Conservation (phyloP, 35 echinoderm and acorn worm genomes). For the Chiridota heheva region DNA sequence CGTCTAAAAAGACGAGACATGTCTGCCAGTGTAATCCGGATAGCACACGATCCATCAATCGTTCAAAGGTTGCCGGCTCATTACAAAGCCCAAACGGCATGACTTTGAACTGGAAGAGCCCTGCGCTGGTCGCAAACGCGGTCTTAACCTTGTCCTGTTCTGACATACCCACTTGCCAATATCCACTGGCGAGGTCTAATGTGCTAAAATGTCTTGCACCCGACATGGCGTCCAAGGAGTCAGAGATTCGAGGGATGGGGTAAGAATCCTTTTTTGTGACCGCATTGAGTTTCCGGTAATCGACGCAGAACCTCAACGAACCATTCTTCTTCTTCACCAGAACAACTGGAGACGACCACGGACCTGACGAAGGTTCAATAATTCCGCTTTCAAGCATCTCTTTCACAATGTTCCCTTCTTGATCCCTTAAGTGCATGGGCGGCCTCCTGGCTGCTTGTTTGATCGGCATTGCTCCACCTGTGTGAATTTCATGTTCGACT, state of each 20-base stretch:
- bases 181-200: neutral
- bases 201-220: neutral
- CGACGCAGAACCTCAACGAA: constrained; percentile 20
- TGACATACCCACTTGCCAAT: neutral
- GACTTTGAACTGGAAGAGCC: neutral
- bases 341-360: constrained; percentile 66
- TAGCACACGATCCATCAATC: constrained; percentile 51
- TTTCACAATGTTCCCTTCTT: neutral
- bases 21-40: constrained; percentile 40
- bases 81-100: neutral
- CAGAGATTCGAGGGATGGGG: neutral
- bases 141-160: neutral
- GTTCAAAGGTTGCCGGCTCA: constrained; percentile 32
- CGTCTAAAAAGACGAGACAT: constrained; percentile 54
- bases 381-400: constrained; percentile 19
- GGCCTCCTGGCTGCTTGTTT: constrained; percentile 23
- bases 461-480: neutral
- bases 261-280: neutral
- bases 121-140: neutral
- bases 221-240: neutral
- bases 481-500: constrained; percentile 24
- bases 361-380: constrained; percentile 40
- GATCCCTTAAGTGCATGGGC: neutral
- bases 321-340: constrained; percentile 57
- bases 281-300: constrained; percentile 38